Percentiles rank a stretch among this genome's conserved stretches.
Evolutionary conservation across 2,888 invertebrate species (phyloP).

Genomic region (Torymus texanus): DNA sequence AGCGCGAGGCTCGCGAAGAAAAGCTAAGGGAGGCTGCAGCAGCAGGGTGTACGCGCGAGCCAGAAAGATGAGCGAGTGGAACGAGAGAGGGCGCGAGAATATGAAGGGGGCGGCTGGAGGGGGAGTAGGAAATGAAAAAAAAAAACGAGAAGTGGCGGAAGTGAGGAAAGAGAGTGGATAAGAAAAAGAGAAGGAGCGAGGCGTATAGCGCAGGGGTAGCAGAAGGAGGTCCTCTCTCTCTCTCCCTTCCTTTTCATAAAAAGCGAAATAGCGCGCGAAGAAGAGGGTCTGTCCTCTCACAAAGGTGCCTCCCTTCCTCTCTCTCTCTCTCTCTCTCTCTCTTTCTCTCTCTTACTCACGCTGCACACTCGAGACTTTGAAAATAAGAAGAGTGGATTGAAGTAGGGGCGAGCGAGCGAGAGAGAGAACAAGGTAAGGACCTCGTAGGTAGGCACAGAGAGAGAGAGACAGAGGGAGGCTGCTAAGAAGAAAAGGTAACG

Average conservation of each 20-base stretch:
- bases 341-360: constrained; percentile 1
- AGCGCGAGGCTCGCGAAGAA: not conserved
- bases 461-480: not conserved
- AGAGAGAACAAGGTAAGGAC: constrained; percentile 34
- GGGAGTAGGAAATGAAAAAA: constrained; percentile 39
- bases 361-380: constrained; percentile 60
- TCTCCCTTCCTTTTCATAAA: constrained; percentile 57
- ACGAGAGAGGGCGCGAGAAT: constrained; percentile 17
- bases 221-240: constrained; percentile 45
- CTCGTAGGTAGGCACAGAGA: not conserved
- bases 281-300: constrained; percentile 59
- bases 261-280: constrained; percentile 63
- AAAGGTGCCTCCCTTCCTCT: constrained; percentile 54
- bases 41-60: not conserved
- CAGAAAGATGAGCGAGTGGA: not conserved
- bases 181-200: constrained; percentile 50
- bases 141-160: constrained; percentile 33
- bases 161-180: constrained; percentile 41
- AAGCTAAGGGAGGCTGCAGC: not conserved
- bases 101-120: constrained; percentile 21
- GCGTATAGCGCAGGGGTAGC: constrained; percentile 26
- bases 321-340: constrained; percentile 27
- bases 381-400: constrained; percentile 54
- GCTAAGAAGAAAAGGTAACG: constrained; percentile 25
- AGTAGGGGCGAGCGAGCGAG: constrained; percentile 22